A percentile compares a stretch with the other conserved stretches of the same genome.
phyloP scores from a whole-genome alignment of 2,113 vertebrate genomes.

The Pseudois nayaur region DNA sequence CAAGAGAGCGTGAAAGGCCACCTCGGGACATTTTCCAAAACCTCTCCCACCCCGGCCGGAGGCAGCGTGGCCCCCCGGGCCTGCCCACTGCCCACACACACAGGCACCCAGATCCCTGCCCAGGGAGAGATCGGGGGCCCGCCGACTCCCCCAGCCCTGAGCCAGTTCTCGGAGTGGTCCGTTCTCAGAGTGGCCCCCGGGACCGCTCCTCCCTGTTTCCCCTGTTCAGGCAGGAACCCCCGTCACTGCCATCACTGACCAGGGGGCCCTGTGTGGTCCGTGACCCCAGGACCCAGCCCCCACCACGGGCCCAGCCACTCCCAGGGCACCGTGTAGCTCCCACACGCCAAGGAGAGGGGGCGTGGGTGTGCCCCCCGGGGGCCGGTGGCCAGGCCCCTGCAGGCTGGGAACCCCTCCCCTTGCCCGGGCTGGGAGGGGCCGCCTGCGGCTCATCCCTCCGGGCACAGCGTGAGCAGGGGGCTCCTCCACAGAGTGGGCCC shows the following conservation, averaged over 20 bases:
- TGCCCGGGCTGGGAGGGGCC: fast-evolving
- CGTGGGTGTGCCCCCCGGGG: fast-evolving
- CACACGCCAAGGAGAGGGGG: not conserved
- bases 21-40: not conserved
- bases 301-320: not conserved
- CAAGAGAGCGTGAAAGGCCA: fast-evolving
- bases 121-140: not conserved
- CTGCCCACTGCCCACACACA: not conserved
- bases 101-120: not conserved
- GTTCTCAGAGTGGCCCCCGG: not conserved
- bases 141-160: not conserved
- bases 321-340: too few species aligned
- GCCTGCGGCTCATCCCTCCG: not conserved
- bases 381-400: too few species aligned
- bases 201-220: not conserved
- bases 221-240: not conserved
- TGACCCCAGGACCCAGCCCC: not conserved
- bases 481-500: not conserved
- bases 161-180: not conserved
- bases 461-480: not conserved
- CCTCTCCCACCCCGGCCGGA: fast-evolving
- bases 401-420: not conserved
- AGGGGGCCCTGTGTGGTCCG: fast-evolving
- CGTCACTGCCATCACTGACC: fast-evolving
- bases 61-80: fast-evolving